phyloP scores from a whole-genome alignment of 2,113 vertebrate genomes.

The Indicator indicator region DNA sequence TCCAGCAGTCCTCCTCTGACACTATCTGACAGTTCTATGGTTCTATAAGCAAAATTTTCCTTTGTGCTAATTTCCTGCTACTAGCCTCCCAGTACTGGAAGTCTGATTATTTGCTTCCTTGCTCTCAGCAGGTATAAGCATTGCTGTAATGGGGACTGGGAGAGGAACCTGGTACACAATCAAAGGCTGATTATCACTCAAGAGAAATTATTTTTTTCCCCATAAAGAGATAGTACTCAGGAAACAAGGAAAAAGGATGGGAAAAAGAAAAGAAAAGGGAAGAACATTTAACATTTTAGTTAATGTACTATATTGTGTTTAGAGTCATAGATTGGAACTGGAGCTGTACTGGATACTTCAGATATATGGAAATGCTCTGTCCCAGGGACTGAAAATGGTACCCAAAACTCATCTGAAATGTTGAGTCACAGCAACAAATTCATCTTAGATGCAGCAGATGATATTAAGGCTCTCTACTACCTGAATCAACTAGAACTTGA shows the following conservation, averaged over 20 bases:
- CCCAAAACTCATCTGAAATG: background rate
- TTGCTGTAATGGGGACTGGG: background rate
- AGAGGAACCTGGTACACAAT: background rate
- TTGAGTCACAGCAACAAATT: background rate
- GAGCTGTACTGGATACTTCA: background rate
- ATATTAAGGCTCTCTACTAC: background rate
- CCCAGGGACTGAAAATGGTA: background rate
- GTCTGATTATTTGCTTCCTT: background rate
- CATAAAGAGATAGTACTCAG: background rate
- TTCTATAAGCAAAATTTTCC: slow-evolving; percentile 6
- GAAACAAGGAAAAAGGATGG: background rate
- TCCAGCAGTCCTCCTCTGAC: background rate
- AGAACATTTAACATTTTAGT: background rate
- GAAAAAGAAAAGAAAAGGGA: background rate
- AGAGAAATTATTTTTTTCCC: background rate
- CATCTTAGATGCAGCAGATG: background rate
- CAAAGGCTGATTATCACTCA: background rate
- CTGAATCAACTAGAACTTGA: background rate
- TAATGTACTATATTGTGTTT: background rate
- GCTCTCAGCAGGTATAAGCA: background rate
- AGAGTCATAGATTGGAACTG: background rate
- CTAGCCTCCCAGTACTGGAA: background rate
- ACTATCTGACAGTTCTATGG: background rate
- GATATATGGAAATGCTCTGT: background rate
- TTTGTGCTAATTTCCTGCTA: slow-evolving; percentile 24